These are phyloP conservation scores for Syrmaticus mikado DNA, from an alignment of 2,113 vertebrate species.

Conservation along the genomic window DNA sequence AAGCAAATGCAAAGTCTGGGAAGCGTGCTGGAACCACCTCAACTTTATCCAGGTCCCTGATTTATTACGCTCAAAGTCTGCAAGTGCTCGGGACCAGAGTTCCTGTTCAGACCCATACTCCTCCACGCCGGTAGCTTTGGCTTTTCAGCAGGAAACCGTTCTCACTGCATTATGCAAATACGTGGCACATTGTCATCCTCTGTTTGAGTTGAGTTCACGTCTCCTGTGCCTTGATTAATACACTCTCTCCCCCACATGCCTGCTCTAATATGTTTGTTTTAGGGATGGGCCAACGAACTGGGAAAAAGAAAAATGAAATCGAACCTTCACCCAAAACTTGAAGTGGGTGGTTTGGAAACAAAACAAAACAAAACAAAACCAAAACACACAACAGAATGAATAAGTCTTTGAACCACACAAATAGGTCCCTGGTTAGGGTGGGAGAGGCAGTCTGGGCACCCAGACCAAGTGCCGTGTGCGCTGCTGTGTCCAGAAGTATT, in stretches of 20 bases:
- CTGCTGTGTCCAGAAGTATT: not conserved
- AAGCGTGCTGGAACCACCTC: not conserved
- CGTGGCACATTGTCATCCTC: not conserved
- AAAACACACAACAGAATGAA: conserved; percentile 43
- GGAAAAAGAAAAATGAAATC: conserved; percentile 67
- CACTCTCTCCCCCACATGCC: conserved; percentile 24
- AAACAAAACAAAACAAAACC: not conserved
- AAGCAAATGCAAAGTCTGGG: not conserved
- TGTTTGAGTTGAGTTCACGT: not conserved
- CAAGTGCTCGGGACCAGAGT: not conserved
- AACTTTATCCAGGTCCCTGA: not conserved
- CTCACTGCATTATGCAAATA: conserved; percentile 51
- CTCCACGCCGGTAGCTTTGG: not conserved
- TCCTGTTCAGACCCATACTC: conserved; percentile 31
- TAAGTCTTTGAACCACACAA: conserved; percentile 51
- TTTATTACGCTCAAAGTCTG: conserved; percentile 8
- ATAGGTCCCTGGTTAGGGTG: conserved; percentile 48
- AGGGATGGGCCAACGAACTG: conserved; percentile 63
- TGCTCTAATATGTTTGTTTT: conserved; percentile 57
- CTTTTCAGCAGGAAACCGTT: conserved; percentile 39
- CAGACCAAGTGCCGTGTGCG: conserved; percentile 4
- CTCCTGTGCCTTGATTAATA: conserved; percentile 40
- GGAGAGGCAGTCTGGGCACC: conserved; percentile 41
- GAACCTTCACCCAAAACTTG: conserved; percentile 65
- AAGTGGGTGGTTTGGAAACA: conserved; percentile 49